Evolutionary conservation across 2,888 invertebrate species (phyloP), one percentile per base, ranked within the genome.

Genomic region (Coecobrya sp.): DNA sequence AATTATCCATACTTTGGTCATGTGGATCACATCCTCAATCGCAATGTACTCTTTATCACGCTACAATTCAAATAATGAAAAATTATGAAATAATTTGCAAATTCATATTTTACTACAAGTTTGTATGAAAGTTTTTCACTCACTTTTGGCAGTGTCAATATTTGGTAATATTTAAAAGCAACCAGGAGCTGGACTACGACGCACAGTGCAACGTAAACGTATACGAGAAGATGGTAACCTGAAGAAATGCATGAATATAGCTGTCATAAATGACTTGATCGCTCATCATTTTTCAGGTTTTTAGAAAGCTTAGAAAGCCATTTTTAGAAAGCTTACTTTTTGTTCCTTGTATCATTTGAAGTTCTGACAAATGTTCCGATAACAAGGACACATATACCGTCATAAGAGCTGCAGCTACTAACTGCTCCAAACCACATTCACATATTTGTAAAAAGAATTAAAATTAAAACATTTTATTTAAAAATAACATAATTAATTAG

Each of bases 341-440:
- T 2, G 90, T 65, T 19, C 90, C 90, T 52, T 73, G 55, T 0
- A 90, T 19, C 19, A 86, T 62, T 45, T 90, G 59, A 19, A 90
- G 62, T 19, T 90, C 90, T 1, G 55, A 79, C 3, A 85, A 59
- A 49, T 86, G 30, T 0, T 90, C 86, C 5, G 90, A 86, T 49
- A 90, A 19, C 10, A 90, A 16, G 22, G 22, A 73, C 0, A 89
- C 82, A 19, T 89, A 84, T 0, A 52, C 36, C 4, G 70, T 89
- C 13, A 89, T 59, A 0, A 84, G n/a, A 13, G 19, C 16, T 25
- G 84, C 52, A 16, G 89, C 89, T 27, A 89, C 8, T 36, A 89
- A 55, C 89, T 89, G 52, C 49, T 22, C 62, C 10, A 1, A 65
- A 22, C 8, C 62, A 7, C 62, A 27, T 65, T 0, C 27, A 59